A percentile compares a stretch with the other conserved stretches of the same genome.
Evolutionary conservation across 2,888 invertebrate species (phyloP).

Genomic region (Phytoseiulus persimilis): DNA sequence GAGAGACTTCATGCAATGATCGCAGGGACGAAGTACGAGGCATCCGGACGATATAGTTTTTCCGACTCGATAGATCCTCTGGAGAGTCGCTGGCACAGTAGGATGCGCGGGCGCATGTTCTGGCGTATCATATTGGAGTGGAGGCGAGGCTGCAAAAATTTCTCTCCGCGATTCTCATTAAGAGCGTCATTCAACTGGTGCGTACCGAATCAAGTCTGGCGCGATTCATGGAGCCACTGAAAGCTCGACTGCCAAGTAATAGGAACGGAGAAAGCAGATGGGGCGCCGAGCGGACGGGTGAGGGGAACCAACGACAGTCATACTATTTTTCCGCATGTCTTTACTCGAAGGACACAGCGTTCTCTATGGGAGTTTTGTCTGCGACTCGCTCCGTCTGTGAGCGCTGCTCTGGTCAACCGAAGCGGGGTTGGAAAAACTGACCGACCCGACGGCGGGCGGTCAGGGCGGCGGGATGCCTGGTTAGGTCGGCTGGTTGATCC

Average conservation of each 20-base stretch:
- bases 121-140: not conserved
- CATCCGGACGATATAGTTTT: not conserved
- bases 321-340: not conserved
- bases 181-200: not conserved
- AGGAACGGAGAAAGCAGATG: not conserved
- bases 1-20: too few species aligned
- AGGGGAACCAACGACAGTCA: not conserved
- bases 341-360: not conserved
- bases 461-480: too few species aligned
- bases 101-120: not conserved
- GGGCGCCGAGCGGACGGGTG: not conserved
- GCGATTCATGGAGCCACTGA: not conserved
- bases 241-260: not conserved
- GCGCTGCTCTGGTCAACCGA: not conserved
- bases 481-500: not conserved
- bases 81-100: not conserved
- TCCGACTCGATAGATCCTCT: not conserved
- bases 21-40: too few species aligned
- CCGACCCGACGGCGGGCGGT: too few species aligned
- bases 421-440: too few species aligned
- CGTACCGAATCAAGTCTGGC: not conserved
- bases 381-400: not conserved
- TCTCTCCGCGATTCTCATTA: not conserved
- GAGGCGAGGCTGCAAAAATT: not conserved
- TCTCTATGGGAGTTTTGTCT: not conserved